Evolutionary conservation across 2,888 invertebrate genomes (phyloP), one percentile per base, ranked within the genome.

Genomic region (Caprella mutica): DNA sequence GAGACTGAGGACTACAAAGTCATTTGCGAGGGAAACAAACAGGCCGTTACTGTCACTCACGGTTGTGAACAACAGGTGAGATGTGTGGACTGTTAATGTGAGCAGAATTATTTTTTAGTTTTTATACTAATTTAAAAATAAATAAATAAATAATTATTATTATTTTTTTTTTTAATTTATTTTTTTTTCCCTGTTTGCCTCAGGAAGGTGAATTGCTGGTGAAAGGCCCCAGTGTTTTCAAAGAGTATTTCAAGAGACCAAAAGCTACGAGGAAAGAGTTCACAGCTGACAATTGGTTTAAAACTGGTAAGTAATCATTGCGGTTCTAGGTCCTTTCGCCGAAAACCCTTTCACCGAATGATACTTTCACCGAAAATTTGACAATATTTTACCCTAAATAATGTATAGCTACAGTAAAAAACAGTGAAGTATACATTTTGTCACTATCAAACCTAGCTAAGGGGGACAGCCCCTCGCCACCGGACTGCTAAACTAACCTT

Each of bases 251-350:
- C 81, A 83, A 84, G 66, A 80, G 81, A 67, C 80, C 83, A 0
- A 79, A 81, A 60, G 82, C 79, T 19, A 85, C 85, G 0, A 73
- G 74, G 58, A 77, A 80, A 43, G 81, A 82, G 64, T 89, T 90
- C 72, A 85, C 86, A 0, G 68, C 71, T 0, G 88, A 88, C 71
- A 86, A 84, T 5, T 96, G 86, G 85, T 91, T 92, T 73, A 85
- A 84, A 68, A 93, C 94, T 1, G 58, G 61, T 62, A 24, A 52
- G 55, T 56, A 14, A n/a, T n/a, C n/a, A n/a, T n/a, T n/a, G n/a
- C n/a, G n/a, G n/a, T n/a, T n/a, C n/a, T n/a, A n/a, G n/a, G n/a
- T n/a, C n/a, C n/a, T n/a, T n/a, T n/a, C n/a, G n/a, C n/a, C n/a
- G n/a, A n/a, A n/a, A n/a, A n/a, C n/a, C n/a, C n/a, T n/a, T n/a